Evolutionary conservation across 2,113 vertebrate genomes (phyloP).

Genomic region (Paratilapia polleni): DNA sequence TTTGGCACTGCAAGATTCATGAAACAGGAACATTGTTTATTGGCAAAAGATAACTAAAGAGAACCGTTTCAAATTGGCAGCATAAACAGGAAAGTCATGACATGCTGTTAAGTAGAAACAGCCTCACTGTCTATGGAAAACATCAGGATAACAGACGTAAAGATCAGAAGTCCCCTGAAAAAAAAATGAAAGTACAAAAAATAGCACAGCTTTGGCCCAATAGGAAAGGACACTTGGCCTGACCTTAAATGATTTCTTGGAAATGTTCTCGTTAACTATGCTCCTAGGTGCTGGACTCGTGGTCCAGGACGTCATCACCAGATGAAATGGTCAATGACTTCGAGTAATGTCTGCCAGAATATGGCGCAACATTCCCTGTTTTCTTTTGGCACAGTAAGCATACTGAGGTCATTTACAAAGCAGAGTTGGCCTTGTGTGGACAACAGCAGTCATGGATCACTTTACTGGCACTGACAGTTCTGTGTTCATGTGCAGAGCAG

Average conservation of each 20-base stretch:
- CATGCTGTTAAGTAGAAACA: conserved; percentile 28
- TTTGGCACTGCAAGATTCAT: background rate
- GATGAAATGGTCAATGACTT: background rate
- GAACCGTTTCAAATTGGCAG: background rate
- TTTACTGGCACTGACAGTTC: conserved; percentile 9
- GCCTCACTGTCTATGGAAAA: conserved; percentile 20
- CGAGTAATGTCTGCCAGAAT: background rate
- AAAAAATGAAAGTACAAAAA: background rate
- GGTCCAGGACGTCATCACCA: background rate
- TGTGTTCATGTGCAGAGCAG: conserved; percentile 4
- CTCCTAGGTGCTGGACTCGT: background rate
- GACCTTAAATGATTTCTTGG: background rate
- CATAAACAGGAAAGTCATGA: conserved; percentile 14
- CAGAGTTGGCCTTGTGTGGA: background rate
- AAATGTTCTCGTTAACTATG: background rate
- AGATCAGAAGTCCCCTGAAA: background rate
- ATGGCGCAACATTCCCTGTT: conserved; percentile 35
- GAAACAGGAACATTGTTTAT: background rate
- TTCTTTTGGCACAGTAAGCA: conserved; percentile 28
- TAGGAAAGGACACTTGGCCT: background rate
- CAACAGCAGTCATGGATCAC: background rate
- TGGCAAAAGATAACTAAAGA: background rate
- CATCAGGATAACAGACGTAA: conserved; percentile 44
- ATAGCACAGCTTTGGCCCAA: background rate
- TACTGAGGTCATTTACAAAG: conserved; percentile 48